Percentiles rank a stretch among this genome's conserved stretches.
Evolutionary conservation across 2,113 vertebrate species (phyloP).

Genomic region (Limanda limanda): DNA sequence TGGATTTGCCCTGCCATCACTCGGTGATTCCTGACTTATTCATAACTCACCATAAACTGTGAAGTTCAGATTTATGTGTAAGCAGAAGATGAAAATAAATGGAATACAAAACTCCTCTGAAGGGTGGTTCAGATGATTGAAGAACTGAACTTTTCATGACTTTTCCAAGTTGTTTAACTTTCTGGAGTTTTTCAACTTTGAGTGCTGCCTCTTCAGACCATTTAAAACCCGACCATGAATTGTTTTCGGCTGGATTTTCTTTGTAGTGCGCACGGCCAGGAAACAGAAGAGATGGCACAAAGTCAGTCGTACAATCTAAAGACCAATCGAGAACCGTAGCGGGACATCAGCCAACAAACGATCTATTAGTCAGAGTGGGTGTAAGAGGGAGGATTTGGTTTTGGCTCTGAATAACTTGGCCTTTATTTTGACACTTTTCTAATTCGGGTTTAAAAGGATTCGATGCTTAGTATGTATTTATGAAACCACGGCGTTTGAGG

Average conservation of each 20-base stretch:
- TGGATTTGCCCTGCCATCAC: background rate
- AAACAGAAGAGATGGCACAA: constrained; percentile 17
- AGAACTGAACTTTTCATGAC: background rate
- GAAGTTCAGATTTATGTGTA: constrained; percentile 1
- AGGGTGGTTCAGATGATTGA: background rate
- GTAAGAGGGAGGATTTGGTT: constrained; percentile 15
- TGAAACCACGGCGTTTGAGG: constrained; percentile 7
- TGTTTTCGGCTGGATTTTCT: constrained; percentile 3
- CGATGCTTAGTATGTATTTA: background rate
- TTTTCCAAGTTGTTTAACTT: background rate
- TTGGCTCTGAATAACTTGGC: constrained; percentile 29
- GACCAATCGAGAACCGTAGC: constrained; percentile 10
- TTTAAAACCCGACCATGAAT: constrained; percentile 1
- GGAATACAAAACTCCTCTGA: background rate
- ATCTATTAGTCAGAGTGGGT: constrained; percentile 34
- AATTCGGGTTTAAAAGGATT: constrained; percentile 12
- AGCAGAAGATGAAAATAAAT: constrained; percentile 11
- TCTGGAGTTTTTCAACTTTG: background rate
- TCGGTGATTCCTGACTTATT: background rate
- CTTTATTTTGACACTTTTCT: constrained; percentile 28
- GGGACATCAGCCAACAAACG: constrained; percentile 19
- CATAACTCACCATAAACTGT: background rate
- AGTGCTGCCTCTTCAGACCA: background rate
- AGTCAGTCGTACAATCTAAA: constrained; percentile 2
- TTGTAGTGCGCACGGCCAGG: background rate